These are phyloP conservation scores for Eleutherodactylus coqui DNA, from an alignment of 2,797 vertebrate genomes.

Conservation along the genomic window DNA sequence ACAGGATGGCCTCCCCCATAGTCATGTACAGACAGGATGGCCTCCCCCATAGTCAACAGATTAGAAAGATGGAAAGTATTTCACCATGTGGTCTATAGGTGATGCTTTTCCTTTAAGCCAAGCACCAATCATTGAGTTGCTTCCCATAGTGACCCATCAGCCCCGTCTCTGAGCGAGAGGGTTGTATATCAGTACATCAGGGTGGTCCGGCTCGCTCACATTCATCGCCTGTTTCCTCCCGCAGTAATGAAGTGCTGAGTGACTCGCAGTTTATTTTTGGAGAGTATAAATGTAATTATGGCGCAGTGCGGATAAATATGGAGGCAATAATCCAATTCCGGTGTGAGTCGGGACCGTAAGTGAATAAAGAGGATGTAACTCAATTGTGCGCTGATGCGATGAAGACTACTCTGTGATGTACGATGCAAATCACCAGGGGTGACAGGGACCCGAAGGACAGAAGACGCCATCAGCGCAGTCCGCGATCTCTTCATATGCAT, in stretches of 20 bases:
- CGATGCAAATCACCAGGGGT: background rate
- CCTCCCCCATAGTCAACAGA: too few species aligned
- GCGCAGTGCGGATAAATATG: constrained; percentile 24
- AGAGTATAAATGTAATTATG: constrained; percentile 49
- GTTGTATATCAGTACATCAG: background rate
- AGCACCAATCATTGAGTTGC: background rate
- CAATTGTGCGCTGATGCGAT: constrained; percentile 33
- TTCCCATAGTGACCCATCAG: background rate
- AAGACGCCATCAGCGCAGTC: background rate
- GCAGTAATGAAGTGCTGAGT: constrained; percentile 44
- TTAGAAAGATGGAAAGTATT: too few species aligned
- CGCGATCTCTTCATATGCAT: background rate
- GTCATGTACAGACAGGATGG: too few species aligned
- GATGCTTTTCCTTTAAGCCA: too few species aligned
- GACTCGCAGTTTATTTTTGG: constrained; percentile 57
- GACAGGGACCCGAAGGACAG: background rate
- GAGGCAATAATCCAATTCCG: constrained; percentile 50
- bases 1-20: too few species aligned
- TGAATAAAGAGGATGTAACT: constrained; percentile 47
- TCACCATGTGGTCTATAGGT: too few species aligned
- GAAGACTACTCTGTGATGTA: constrained; percentile 1
- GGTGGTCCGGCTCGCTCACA: background rate
- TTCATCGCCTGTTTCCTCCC: background rate
- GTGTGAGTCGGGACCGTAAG: constrained; percentile 50
- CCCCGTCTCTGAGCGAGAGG: background rate